Conservation (phyloP, 2,888 invertebrate genomes). For the Lycia hirtaria region DNA sequence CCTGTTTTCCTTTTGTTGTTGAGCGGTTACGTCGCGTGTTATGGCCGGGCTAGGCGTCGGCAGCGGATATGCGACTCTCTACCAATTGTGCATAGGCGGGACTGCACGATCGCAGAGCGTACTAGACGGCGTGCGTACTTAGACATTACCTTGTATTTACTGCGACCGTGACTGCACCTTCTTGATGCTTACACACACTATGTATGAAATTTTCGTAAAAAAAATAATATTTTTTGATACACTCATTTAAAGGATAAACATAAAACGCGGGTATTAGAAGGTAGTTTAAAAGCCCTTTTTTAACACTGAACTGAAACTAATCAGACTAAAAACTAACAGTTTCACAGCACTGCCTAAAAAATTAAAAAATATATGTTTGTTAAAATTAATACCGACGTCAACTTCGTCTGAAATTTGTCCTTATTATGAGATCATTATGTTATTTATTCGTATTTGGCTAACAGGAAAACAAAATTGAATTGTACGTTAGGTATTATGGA, state of each 20-base stretch:
- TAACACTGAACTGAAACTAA: too few species aligned
- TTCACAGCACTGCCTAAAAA: not conserved
- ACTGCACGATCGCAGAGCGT: conserved; percentile 84
- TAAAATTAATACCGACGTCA: not conserved
- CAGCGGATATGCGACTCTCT: conserved; percentile 82
- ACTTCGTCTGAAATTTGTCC: not conserved
- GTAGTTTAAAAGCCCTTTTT: too few species aligned
- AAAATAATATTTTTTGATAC: not conserved
- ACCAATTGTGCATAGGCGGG: conserved; percentile 84
- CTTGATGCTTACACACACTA: conserved; percentile 66
- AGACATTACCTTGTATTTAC: conserved; percentile 86
- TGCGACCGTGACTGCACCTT: conserved; percentile 62
- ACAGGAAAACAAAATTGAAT: not conserved
- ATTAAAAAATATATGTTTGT: not conserved
- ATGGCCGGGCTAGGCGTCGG: conserved; percentile 67
- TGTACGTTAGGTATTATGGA: not conserved
- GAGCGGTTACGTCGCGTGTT: conserved; percentile 79
- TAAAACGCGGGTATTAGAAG: too few species aligned
- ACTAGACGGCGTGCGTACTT: conserved; percentile 85
- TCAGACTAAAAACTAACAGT: too few species aligned
- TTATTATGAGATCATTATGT: not conserved
- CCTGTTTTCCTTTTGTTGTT: conserved; percentile 76
- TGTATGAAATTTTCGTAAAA: conserved; percentile 7
- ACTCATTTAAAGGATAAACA: too few species aligned
- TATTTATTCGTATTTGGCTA: conserved; percentile 3